Base-by-base conservation (phyloP, 2,888 invertebrate species). In the Epirrita christyi region DNA sequence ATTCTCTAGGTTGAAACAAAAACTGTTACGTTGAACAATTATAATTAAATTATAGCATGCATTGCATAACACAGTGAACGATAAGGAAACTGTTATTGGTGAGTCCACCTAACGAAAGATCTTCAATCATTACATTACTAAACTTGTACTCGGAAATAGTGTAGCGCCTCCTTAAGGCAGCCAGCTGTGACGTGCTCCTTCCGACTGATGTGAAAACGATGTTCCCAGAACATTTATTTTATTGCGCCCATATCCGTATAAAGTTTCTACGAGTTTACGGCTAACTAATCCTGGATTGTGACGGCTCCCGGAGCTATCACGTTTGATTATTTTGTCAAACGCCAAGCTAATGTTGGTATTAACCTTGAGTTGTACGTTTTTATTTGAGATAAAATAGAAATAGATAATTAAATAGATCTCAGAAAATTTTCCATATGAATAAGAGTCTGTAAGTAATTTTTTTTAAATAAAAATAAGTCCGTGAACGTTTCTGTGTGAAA, bases 161-260 rank as follows among this genome's bases (percentile, higher is more conserved):
- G 32, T 29, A 29, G 29, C 29, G 29, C 29, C 21, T 29, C 6
- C 29, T 29, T 29, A 29, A 14, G 6, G 36, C 37, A 47, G 38
- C 49, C 47, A 53, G 36, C 53, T 42, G 54, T 34, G 50, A 43
- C 61, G 46, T 46, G 44, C 42, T 40, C 52, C 50, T 38, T 40
- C 52, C 50, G 67, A 68, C 72, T 75, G 74, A 79, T 78, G 76
- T 73, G 78, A 78, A 77, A 81, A 80, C 79, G 75, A 78, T 80
- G 78, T 80, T 77, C 70, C 67, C 65, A 61, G 72, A 70, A 76
- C 74, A 74, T 79, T 76, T 71, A 73, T 78, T 81, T 78, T 78
- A 81, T 75, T 73, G 71, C 73, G 47, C 62, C 68, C 63, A 70
- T 73, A 69, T 75, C 63, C 55, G 68, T 71, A 54, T 42, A 68